Evolutionary conservation across 1,140 invertebrate species (phyloP), one percentile per base, ranked within the genome.

Genomic region (Drosophila athabasca): DNA sequence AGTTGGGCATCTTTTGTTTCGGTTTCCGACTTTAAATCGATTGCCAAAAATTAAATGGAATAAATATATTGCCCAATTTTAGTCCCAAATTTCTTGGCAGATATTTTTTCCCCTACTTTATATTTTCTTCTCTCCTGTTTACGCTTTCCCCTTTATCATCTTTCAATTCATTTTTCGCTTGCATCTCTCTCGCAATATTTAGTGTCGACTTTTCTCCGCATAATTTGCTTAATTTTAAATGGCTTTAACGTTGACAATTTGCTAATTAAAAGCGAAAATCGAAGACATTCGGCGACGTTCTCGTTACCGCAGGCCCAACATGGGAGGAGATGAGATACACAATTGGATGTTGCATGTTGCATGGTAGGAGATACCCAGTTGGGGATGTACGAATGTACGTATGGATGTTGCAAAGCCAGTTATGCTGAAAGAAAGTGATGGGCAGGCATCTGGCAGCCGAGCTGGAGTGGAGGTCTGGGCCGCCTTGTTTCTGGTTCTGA

Each of bases 341-440:
- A 13, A 9, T 13, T 39, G 35, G 11, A 39, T 26, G 17, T 19
- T 19, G 17, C 17, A 19, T 19, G 17, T 19, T 19, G 17, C 52
- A 35, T 49, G 49, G 43, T 24, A 26, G 9, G 26, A 26, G 22
- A 24, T 41, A 13, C 31, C 8, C 3, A 35, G 31, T 9, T 35
- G 31, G 8, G n/a, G n/a, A n/a, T n/a, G n/a, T n/a, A n/a, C n/a
- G n/a, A n/a, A 39, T 35, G 31, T 35, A 35, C 31, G 8, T 11
- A 11, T 11, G 11, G 9, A 13, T 39, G 35, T 26, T 49, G 26
- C 17, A 69, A 69, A 76, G 73, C 73, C 64, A 46, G 73, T 76
- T 76, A 57, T 76, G 64, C 46, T 39, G 72, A 76, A 76, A 76
- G 73, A 76, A 76, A 76, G 73, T 76, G 72, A 76, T 76, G 73